These are phyloP conservation scores for Gulo gulo DNA, from an alignment of 2,113 vertebrate species.

Conservation along the genomic window DNA sequence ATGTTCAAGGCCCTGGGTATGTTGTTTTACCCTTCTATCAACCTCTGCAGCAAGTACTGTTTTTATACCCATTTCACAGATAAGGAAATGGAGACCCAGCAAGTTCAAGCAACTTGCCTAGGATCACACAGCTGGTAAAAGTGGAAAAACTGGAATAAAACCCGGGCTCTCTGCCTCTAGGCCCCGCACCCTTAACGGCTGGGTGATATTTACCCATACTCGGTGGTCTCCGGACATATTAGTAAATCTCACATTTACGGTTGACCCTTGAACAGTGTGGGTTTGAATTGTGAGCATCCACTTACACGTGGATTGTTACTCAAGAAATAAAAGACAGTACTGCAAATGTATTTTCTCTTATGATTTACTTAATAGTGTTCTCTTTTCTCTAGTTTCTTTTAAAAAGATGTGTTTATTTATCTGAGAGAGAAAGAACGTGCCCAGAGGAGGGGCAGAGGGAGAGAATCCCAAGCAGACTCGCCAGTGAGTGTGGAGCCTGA, in stretches of 20 bases:
- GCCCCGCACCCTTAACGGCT: accelerated
- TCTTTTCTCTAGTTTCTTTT: neutral
- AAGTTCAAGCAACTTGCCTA: neutral
- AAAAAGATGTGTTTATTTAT: neutral
- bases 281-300: neutral
- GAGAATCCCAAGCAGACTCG: neutral
- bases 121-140: neutral
- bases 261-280: neutral
- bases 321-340: neutral
- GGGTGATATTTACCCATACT: neutral
- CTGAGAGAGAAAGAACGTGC: neutral
- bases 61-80: neutral
- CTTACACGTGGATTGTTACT: neutral
- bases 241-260: neutral
- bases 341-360: neutral
- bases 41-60: neutral
- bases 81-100: neutral
- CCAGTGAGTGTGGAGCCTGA: neutral
- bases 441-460: neutral
- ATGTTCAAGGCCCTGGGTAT: neutral
- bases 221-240: neutral
- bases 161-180: neutral
- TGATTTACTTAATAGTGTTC: neutral
- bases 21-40: neutral
- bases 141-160: neutral